These are phyloP conservation scores for Pyralis farinalis DNA, from an alignment of 2,888 invertebrate species.

Conservation along the genomic window DNA sequence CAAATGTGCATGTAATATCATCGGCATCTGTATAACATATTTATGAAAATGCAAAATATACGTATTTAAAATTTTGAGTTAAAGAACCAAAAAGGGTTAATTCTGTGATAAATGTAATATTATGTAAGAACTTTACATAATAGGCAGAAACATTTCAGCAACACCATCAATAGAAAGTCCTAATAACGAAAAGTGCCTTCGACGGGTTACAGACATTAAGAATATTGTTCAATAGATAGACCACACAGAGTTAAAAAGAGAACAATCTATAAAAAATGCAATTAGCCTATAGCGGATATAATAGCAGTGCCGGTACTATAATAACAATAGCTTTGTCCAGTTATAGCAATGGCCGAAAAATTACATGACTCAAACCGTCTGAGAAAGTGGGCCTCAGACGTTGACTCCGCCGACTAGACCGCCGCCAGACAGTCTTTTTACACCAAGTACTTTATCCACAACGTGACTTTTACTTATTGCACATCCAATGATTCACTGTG, in stretches of 20 bases:
- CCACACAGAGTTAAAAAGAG: constrained; percentile 31
- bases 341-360: constrained; percentile 56
- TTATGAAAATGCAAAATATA: too few species aligned
- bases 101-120: too few species aligned
- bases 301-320: constrained; percentile 50
- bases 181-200: too few species aligned
- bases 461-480: background rate
- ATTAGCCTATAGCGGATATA: constrained; percentile 48
- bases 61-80: too few species aligned
- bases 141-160: too few species aligned
- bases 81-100: too few species aligned
- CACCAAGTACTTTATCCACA: constrained; percentile 14
- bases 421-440: constrained; percentile 48
- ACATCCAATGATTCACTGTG: constrained; percentile 25
- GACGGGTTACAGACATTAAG: too few species aligned
- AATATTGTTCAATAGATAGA: too few species aligned
- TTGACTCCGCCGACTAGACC: constrained; percentile 67
- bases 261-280: constrained; percentile 36
- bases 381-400: constrained; percentile 68
- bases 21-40: too few species aligned
- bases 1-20: too few species aligned
- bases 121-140: too few species aligned
- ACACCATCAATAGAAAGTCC: too few species aligned
- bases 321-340: constrained; percentile 58
- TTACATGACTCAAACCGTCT: constrained; percentile 44